phyloP scores from a whole-genome alignment of 2,113 vertebrate genomes.

The Girardinichthys multiradiatus region DNA sequence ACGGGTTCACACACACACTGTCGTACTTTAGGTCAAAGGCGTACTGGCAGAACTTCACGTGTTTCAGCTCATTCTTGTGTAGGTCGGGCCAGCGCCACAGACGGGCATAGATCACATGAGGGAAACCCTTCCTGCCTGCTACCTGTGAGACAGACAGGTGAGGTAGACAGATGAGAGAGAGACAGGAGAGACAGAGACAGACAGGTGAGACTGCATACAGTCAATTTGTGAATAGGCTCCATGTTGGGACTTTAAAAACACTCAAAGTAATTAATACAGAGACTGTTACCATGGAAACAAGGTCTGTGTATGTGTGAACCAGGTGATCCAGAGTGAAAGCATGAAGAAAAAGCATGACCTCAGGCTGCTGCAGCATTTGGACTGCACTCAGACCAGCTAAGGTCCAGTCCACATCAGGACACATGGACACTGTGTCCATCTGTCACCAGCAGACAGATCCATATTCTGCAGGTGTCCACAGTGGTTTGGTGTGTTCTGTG shows the following conservation, averaged over 20 bases:
- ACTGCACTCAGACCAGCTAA: background rate
- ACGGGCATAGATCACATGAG: conserved; percentile 84
- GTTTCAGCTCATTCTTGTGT: conserved; percentile 90
- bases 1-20: conserved; percentile 86
- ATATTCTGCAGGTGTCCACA: too few relatives aligned
- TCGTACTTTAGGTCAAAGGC: conserved; percentile 88
- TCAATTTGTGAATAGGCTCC: conserved; percentile 14
- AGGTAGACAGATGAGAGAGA: background rate
- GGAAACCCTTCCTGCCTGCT: conserved; percentile 84
- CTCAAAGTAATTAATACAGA: too few relatives aligned
- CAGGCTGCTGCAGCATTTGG: conserved; percentile 4
- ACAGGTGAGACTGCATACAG: conserved; percentile 29
- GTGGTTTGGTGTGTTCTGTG: too few relatives aligned
- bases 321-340: conserved; percentile 43
- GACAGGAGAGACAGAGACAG: conserved; percentile 31
- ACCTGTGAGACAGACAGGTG: conserved; percentile 64
- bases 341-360: conserved; percentile 55
- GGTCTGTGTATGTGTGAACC: too few relatives aligned
- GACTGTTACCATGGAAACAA: too few relatives aligned
- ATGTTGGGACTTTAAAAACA: conserved; percentile 26
- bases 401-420: background rate
- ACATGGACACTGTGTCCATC: too few relatives aligned
- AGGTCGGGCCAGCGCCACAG: conserved; percentile 86
- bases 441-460: too few relatives aligned
- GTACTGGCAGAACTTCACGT: conserved; percentile 83